Percentiles rank a stretch among this genome's conserved stretches.
phyloP scores from a whole-genome alignment of 1,140 invertebrate species.

The Hyles euphorbiae region DNA sequence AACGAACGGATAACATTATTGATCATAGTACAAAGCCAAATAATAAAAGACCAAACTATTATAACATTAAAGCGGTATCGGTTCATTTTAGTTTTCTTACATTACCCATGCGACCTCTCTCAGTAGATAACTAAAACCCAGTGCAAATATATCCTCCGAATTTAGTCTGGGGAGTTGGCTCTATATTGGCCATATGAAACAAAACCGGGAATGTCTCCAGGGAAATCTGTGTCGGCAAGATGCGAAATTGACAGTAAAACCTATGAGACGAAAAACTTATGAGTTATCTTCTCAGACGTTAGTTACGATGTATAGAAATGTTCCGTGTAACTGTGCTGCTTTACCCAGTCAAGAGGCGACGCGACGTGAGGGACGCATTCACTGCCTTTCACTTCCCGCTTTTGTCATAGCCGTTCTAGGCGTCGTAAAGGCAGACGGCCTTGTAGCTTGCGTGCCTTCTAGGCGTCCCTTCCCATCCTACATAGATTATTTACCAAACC shows the following conservation, averaged over 20 bases:
- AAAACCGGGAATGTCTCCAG: conserved; percentile 2
- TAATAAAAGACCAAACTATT: too few relatives aligned
- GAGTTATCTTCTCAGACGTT: not conserved
- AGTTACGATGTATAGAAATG: conserved; percentile 6
- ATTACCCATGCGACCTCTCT: too few relatives aligned
- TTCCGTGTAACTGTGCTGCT: conserved; percentile 26
- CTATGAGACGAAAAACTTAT: conserved; percentile 9
- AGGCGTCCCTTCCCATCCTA: conserved; percentile 54
- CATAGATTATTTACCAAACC: conserved; percentile 20
- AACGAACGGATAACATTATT: too few relatives aligned
- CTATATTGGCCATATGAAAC: conserved; percentile 8
- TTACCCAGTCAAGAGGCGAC: conserved; percentile 31
- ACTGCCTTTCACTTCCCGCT: conserved; percentile 74
- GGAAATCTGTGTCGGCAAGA: conserved; percentile 4
- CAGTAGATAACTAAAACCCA: too few relatives aligned
- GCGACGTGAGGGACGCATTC: conserved; percentile 61
- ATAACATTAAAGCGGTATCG: too few relatives aligned
- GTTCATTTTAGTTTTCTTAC: too few relatives aligned
- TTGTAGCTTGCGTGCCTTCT: conserved; percentile 58
- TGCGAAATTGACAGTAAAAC: conserved; percentile 3
- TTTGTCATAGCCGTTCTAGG: conserved; percentile 61
- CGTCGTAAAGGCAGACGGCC: conserved; percentile 66
- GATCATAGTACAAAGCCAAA: too few relatives aligned
- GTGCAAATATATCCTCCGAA: too few relatives aligned
- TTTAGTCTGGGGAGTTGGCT: not conserved